Percentiles rank a stretch among this genome's conserved stretches.
Evolutionary conservation across 2,797 vertebrate species (phyloP).

Genomic region (Xenopus petersii): DNA sequence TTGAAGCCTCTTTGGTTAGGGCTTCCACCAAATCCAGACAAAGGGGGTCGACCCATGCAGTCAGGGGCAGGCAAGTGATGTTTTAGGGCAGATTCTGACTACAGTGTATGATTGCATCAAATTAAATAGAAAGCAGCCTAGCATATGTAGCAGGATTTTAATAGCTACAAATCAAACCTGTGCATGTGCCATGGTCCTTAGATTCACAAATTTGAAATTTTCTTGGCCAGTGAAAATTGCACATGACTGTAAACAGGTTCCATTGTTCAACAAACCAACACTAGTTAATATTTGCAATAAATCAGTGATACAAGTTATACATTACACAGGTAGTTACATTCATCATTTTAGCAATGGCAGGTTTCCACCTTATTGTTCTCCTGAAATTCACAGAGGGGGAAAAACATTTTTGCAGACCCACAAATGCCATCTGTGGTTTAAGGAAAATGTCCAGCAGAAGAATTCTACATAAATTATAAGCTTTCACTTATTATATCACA

Average conservation of each 20-base stretch:
- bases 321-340: slow-evolving; percentile 12
- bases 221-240: slow-evolving; percentile 3
- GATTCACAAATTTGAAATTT: slow-evolving; percentile 1
- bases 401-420: background rate
- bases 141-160: no score
- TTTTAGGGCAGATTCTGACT: no score
- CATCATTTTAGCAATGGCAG: slow-evolving; percentile 14
- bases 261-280: slow-evolving; percentile 11
- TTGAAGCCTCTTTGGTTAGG: no score
- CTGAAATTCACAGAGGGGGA: background rate
- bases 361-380: background rate
- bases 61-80: no score
- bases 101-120: no score
- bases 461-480: background rate
- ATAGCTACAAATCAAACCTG: no score
- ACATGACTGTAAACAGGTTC: slow-evolving; percentile 3
- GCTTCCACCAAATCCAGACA: no score
- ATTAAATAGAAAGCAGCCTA: no score
- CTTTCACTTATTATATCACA: no score
- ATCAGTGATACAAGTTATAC: slow-evolving; percentile 32
- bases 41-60: no score
- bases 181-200: background rate
- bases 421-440: background rate
- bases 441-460: background rate
- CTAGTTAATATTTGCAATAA: slow-evolving; percentile 10